A percentile compares a stretch with the other conserved stretches of the same genome.
Evolutionary conservation across 1,140 invertebrate species (phyloP).

Genomic region (Leptopilina boulardi): DNA sequence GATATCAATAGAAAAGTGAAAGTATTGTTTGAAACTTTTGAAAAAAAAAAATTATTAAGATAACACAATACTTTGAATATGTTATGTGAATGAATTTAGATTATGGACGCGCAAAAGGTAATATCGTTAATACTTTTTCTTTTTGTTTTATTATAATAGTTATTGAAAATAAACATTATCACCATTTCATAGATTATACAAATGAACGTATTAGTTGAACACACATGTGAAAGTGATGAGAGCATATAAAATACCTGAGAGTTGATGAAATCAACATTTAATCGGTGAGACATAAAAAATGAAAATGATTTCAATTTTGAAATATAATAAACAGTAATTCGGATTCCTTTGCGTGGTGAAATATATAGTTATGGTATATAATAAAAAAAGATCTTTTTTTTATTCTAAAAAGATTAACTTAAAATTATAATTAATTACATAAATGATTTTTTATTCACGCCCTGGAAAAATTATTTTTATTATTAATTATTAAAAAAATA

Average conservation of each 20-base stretch:
- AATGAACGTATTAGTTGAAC: neutral
- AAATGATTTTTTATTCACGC: no score
- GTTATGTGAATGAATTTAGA: neutral
- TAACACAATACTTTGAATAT: no score
- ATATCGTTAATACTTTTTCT: neutral
- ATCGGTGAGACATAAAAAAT: neutral
- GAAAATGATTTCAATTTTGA: neutral
- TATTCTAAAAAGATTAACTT: no score
- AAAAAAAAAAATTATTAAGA: neutral
- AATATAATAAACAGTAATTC: no score
- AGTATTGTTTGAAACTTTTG: neutral
- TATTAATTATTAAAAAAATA: no score
- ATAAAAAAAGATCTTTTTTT: no score
- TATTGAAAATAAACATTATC: neutral
- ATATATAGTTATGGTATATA: no score
- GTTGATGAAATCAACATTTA: slow-evolving; percentile 9
- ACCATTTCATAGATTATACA: neutral
- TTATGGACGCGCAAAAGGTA: neutral
- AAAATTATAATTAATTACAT: no score
- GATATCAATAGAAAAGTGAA: neutral
- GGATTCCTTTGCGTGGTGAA: no score
- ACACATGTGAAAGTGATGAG: slow-evolving; percentile 4
- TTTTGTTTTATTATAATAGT: neutral
- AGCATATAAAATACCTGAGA: neutral
- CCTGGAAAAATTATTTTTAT: no score